Evolutionary conservation across 1,140 invertebrate genomes (phyloP).

Genomic region (Trichonephila inaurata): DNA sequence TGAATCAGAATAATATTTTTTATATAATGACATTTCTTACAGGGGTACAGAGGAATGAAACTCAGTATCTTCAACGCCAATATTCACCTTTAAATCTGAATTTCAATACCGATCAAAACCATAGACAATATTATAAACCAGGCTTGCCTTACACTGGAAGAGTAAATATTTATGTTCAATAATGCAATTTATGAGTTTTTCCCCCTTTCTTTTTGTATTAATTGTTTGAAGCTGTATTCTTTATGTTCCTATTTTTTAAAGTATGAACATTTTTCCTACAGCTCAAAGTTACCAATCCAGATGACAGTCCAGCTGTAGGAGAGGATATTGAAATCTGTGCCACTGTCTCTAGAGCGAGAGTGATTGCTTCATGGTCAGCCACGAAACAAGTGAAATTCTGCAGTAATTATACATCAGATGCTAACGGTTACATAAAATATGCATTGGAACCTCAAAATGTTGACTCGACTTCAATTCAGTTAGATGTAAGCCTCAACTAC

Average conservation of each 20-base stretch:
- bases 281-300: constrained; percentile 79
- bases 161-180: constrained; percentile 79
- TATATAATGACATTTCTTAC: neutral
- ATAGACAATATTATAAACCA: constrained; percentile 84
- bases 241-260: neutral
- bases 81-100: constrained; percentile 83
- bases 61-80: constrained; percentile 35
- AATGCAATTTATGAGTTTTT: neutral
- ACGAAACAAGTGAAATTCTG: constrained; percentile 68
- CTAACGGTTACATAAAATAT: constrained; percentile 78
- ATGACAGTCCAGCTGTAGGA: constrained; percentile 79
- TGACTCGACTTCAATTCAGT: constrained; percentile 48
- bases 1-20: no score
- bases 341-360: constrained; percentile 29
- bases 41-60: constrained; percentile 57
- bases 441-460: constrained; percentile 74
- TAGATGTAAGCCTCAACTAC: constrained; percentile 68
- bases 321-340: constrained; percentile 79
- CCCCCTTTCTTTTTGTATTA: no score
- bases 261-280: constrained; percentile 78
- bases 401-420: constrained; percentile 79
- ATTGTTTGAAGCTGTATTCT: neutral
- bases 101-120: constrained; percentile 81
- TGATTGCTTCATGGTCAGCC: constrained; percentile 73
- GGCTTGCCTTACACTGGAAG: constrained; percentile 86